Evolutionary conservation across 2,888 invertebrate genomes (phyloP), one percentile per base, ranked within the genome.

Genomic region (Heliconius cydno): DNA sequence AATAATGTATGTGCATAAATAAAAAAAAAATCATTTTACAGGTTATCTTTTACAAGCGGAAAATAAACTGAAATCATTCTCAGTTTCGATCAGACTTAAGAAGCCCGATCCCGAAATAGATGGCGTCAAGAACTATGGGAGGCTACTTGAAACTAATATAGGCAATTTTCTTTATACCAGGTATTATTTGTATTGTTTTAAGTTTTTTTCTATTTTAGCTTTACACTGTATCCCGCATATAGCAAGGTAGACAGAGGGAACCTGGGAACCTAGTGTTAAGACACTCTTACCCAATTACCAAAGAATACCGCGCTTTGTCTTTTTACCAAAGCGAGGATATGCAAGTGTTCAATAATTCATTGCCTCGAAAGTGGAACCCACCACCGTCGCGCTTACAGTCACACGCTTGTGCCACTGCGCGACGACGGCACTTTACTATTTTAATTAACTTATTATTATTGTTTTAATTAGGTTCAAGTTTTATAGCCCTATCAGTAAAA

Each of bases 21-120:
- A 1, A 1, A 19, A 13, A 10, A 57, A 34, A 22, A n/a, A 30
- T 13, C 30, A 30, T 1, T 38, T 78, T 78, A 9, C 90, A 97
- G 97, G 97, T 63, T 97, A 97, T 87, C 90, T 97, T 83, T 95
- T 97, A 86, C 92, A 97, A 88, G 97, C 97, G n/a, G 98, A 98
- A 91, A 97, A 97, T 78, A 97, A 97, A 91, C 86, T 98, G 60
- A 97, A 97, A 90, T 96, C 97, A 52, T 87, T 98, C 72, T 97
- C 97, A 86, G 96, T 97, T 75, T 96, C 97, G 3, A 97, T 97
- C 77, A 95, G 97, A 88, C 90, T 97, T 84, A 97, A 96, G 90
- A 96, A 96, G 86, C 96, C 97, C 0, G 97, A 98, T 87, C 96
- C 96, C 80, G 95, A 96, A 83, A 98, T 98, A 89, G 97, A 97